Evolutionary conservation across 2,797 vertebrate species (phyloP), one percentile per base, ranked within the genome.

Genomic region (Pterois miles): DNA sequence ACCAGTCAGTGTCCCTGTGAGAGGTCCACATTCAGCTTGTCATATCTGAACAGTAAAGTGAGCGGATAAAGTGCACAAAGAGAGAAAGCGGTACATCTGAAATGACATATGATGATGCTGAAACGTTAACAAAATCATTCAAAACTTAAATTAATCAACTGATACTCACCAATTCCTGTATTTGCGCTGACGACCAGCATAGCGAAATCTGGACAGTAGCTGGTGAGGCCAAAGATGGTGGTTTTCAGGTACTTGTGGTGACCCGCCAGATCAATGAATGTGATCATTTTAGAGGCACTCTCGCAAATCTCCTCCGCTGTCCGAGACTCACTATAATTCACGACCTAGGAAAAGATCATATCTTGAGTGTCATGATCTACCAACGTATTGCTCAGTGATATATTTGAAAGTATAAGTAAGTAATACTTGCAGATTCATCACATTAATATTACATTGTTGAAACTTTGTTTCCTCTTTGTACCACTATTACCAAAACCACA

Each of bases 281-380:
- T 99, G 94, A 99, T 99, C 98, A 99, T 99, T 92, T 99, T 99
- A 69, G 98, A 99, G 38, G 98, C 97, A 82, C 96, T 98, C 93
- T 99, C 98, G 70, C 98, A 99, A 92, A 99, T 99, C 85, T 99
- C 97, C 90, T 99, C 98, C 14, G 98, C 97, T 12, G 98, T 98
- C 54, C 98, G 95, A 18, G 98, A 99, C 83, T 98, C 98, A 0
- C 98, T 99, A 95, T 99, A 99, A 94, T 99, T 99, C 81, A 99
- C 97, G 83, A 99, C 97, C 98, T 99, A 27, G 25, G 11, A 65
- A 63, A 58, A 68, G 8, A 25, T 5, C 2, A 74, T 14, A 34
- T 22, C 0, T 31, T 1, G 1, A 36, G 23, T 11, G 20, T 40
- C 12, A 64, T 34, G 2, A 56, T 29, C 11, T 6, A 23, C 3